Evolutionary conservation across 2,113 vertebrate species (phyloP).

Genomic region (Coregonus clupeaformis): DNA sequence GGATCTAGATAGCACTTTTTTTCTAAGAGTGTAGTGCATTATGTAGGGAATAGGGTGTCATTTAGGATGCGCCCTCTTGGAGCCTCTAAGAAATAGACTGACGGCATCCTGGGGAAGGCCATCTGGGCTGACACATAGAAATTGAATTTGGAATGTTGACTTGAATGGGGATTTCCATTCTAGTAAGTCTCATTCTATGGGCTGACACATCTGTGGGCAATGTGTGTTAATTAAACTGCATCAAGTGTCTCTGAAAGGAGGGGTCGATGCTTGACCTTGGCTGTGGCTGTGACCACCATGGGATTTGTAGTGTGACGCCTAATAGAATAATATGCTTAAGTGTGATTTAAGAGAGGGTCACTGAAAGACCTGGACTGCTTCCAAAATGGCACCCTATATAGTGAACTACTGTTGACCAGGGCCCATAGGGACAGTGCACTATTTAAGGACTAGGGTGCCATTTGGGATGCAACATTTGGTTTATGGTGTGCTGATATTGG

Average conservation of each 20-base stretch:
- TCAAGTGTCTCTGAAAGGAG: slow-evolving; percentile 21
- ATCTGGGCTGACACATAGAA: slow-evolving; percentile 25
- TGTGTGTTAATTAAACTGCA: slow-evolving; percentile 22
- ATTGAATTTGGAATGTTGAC: too few species aligned
- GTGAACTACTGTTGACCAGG: too few species aligned
- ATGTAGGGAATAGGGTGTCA: too few species aligned
- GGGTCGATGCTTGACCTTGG: slow-evolving; percentile 43
- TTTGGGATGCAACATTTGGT: too few species aligned
- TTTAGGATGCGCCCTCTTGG: neutral
- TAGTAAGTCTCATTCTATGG: slow-evolving; percentile 3
- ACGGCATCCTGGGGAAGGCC: neutral
- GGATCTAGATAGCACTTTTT: too few species aligned
- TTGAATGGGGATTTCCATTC: too few species aligned
- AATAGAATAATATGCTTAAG: neutral
- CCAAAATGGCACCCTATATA: too few species aligned
- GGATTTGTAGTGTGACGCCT: too few species aligned
- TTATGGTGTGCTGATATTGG: too few species aligned
- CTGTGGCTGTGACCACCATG: slow-evolving; percentile 8
- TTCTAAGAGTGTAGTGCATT: too few species aligned
- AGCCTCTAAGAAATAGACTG: neutral
- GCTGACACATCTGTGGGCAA: slow-evolving; percentile 17
- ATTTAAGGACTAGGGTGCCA: slow-evolving; percentile 29
- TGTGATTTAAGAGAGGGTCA: neutral
- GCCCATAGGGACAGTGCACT: too few species aligned
- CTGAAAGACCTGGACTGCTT: neutral